Evolutionary conservation across 2,888 invertebrate species (phyloP).

Genomic region (Chromoteleia sp.): DNA sequence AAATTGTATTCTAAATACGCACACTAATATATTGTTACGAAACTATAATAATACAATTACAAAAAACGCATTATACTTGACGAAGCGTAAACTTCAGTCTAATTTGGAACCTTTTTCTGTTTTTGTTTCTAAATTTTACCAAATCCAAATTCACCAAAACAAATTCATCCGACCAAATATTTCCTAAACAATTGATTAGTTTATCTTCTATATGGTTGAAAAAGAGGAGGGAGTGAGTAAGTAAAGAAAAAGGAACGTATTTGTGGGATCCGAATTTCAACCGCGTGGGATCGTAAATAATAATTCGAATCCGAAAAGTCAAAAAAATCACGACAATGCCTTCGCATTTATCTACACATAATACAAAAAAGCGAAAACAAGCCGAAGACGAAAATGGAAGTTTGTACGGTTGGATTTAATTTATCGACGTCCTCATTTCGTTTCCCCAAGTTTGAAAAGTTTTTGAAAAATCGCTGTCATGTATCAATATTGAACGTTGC

Average conservation of each 20-base stretch:
- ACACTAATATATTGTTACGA: too few species aligned
- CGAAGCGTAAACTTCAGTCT: too few species aligned
- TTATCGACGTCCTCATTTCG: constrained; percentile 21
- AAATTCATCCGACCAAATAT: background rate
- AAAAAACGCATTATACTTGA: too few species aligned
- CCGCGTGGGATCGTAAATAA: constrained; percentile 3
- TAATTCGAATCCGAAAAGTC: background rate
- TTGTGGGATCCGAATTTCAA: constrained; percentile 22
- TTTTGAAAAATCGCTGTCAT: constrained; percentile 12
- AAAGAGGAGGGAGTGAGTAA: background rate
- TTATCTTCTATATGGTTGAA: background rate
- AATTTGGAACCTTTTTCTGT: too few species aligned
- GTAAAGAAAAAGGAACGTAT: background rate
- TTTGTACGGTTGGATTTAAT: constrained; percentile 11
- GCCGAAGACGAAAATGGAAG: constrained; percentile 16
- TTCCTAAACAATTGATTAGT: background rate
- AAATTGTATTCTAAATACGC: too few species aligned
- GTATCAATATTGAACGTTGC: too few species aligned
- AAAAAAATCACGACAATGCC: constrained; percentile 20
- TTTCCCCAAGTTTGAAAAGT: constrained; percentile 1
- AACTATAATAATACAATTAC: too few species aligned
- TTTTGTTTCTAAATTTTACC: too few species aligned
- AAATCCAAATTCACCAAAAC: too few species aligned
- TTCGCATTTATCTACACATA: constrained; percentile 19
- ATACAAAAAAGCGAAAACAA: constrained; percentile 20